phyloP scores from a whole-genome alignment of 1,140 invertebrate species.

The Solen grandis region DNA sequence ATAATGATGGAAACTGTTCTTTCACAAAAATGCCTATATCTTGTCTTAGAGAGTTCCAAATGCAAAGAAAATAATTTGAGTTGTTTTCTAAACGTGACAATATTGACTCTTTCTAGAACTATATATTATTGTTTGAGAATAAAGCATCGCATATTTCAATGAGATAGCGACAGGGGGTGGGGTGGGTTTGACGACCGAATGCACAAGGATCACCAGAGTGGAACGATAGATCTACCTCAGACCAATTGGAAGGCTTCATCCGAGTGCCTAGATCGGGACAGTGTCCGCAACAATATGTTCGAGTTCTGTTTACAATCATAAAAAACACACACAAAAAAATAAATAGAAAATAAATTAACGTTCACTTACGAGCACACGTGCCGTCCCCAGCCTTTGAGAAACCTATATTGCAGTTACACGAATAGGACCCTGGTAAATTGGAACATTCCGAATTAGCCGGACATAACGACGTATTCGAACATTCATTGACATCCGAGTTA shows the following conservation, averaged over 20 bases:
- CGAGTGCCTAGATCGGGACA: neutral
- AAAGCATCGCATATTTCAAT: neutral
- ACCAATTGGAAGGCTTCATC: neutral
- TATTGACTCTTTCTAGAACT: neutral
- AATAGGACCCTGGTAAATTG: constrained; percentile 18
- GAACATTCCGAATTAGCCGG: constrained; percentile 23
- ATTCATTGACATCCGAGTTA: constrained; percentile 24
- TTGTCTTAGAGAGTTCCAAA: no score
- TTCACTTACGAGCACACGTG: constrained; percentile 35
- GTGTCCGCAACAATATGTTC: neutral
- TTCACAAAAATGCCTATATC: neutral
- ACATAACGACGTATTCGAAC: constrained; percentile 6
- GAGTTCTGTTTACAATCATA: no score
- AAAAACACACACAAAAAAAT: neutral
- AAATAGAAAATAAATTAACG: neutral
- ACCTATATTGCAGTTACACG: constrained; percentile 26
- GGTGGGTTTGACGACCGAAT: no score
- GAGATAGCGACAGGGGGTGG: no score
- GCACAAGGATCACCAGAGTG: neutral
- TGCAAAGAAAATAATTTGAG: neutral
- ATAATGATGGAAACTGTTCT: neutral
- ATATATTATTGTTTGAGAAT: neutral
- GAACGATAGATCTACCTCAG: neutral
- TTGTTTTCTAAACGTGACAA: neutral
- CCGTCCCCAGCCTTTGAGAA: constrained; percentile 15